Base-by-base conservation (phyloP, 2,888 invertebrate genomes). In the Drosophila colorata region DNA sequence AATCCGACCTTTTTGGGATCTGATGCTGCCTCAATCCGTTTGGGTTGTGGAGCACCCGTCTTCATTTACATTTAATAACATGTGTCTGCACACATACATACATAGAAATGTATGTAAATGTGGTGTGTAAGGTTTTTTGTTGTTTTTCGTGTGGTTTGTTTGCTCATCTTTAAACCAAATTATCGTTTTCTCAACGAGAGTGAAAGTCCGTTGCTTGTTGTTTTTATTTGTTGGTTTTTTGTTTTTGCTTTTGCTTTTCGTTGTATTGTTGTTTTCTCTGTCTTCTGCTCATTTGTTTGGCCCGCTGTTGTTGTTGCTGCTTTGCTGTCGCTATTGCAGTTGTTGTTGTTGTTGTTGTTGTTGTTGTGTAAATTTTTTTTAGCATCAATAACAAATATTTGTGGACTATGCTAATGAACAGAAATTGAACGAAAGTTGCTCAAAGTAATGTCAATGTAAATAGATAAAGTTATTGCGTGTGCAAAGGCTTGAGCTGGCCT, bases 371-470 rank as follows among this genome's bases (percentile, higher is more conserved):
- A 74, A 78, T 77, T 78, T 79, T 73, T 73, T 28, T 83, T 78
- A 73, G 81, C 79, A 84, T 80, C 84, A 78, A 78, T 78, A 80
- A 76, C 82, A 79, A 81, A 81, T 78, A 85, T 69, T 81, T 81
- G 79, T 76, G 20, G 58, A 44, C 74, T 75, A 80, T 80, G 81
- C 81, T 84, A 84, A 84, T 80, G 81, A 84, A 71, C 71, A 69
- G 74, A 70, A 70, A 83, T 73, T 74, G 81, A 74, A 70, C 51
- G 64, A 71, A 71, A 71, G 59, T 53, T 47, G 53, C 47, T 38
- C 49, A 52, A 55, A 55, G 37, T 49, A 56, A 48, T 49, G 37
- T 31, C 14, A 14, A 37, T 44, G 43, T 23, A 46, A 35, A 33
- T 37, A 18, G 49, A 33, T 33, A 33, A 11, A 13, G 33, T 33